phyloP scores from a whole-genome alignment of 37 sponge, comb jelly and placozoan species.

The Cladorhizidae sp. region DNA sequence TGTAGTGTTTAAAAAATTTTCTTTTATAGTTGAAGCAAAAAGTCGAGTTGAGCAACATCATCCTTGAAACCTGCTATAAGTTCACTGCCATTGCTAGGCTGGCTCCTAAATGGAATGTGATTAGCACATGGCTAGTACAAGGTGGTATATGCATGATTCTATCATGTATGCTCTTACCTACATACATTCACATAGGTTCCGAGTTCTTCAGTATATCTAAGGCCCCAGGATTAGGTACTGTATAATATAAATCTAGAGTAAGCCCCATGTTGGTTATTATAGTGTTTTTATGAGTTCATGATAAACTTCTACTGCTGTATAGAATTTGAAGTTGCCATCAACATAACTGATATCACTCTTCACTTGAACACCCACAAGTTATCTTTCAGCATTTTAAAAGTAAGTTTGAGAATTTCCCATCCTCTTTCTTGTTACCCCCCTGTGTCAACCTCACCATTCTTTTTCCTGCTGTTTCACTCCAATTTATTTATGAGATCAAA shows the following conservation, averaged over 20 bases:
- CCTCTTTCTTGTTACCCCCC: neutral
- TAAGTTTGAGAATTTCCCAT: neutral
- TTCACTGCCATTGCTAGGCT: constrained; percentile 75
- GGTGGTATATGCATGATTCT: constrained; percentile 27
- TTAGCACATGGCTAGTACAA: constrained; percentile 58
- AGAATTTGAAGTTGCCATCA: constrained; percentile 53
- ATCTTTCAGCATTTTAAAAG: constrained; percentile 32
- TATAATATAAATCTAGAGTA: too few relatives aligned
- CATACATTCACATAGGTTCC: constrained; percentile 17
- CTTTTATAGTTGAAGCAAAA: neutral
- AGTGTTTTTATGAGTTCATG: too few relatives aligned
- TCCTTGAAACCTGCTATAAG: constrained; percentile 56
- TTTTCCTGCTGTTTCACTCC: too few relatives aligned
- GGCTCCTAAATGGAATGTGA: constrained; percentile 85
- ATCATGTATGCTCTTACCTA: neutral
- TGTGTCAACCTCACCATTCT: too few relatives aligned
- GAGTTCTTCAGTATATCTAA: constrained; percentile 48
- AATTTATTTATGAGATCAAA: too few relatives aligned
- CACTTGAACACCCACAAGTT: constrained; percentile 20
- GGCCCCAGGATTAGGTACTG: constrained; percentile 43
- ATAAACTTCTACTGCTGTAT: too few relatives aligned
- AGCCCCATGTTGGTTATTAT: too few relatives aligned
- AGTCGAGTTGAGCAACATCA: neutral
- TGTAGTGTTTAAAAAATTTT: neutral
- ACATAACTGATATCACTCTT: constrained; percentile 34